Evolutionary conservation across 2,888 invertebrate genomes (phyloP).

Genomic region (Cantharis rufa): DNA sequence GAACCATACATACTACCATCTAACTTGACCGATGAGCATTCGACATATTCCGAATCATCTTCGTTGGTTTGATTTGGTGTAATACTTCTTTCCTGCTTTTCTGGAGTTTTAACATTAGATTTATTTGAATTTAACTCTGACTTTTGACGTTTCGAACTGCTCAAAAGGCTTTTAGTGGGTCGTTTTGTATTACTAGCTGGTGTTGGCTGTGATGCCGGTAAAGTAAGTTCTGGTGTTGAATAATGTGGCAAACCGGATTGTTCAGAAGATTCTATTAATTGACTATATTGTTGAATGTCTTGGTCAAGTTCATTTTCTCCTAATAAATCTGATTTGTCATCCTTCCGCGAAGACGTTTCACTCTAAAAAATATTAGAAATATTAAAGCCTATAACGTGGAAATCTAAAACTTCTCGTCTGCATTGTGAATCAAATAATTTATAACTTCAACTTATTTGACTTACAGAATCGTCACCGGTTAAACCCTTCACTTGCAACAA

Average conservation of each 20-base stretch:
- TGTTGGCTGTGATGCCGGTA: slow-evolving; percentile 6
- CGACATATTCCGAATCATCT: slow-evolving; percentile 35
- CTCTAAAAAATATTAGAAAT: slow-evolving; percentile 42
- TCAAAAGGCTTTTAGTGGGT: slow-evolving; percentile 35
- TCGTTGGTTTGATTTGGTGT: slow-evolving; percentile 27
- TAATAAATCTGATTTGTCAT: slow-evolving; percentile 46
- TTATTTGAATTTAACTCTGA: slow-evolving; percentile 19
- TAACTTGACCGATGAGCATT: slow-evolving; percentile 26
- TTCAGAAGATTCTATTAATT: slow-evolving; percentile 46
- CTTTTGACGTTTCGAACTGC: slow-evolving; percentile 41
- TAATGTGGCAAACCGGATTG: slow-evolving; percentile 26
- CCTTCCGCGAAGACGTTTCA: slow-evolving; percentile 50
- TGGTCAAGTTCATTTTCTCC: slow-evolving; percentile 47
- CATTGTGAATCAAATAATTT: not conserved
- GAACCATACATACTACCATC: slow-evolving; percentile 29
- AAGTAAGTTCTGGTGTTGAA: slow-evolving; percentile 26
- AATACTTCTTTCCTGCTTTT: slow-evolving; percentile 14
- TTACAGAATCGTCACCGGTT: slow-evolving; percentile 59
- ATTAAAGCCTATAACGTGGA: not conserved
- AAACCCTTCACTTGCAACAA: slow-evolving; percentile 72
- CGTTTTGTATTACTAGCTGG: slow-evolving; percentile 34
- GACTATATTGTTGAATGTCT: slow-evolving; percentile 45
- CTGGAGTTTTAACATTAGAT: not conserved
- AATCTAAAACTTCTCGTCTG: not conserved
- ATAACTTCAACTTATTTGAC: not conserved